Conservation (phyloP, 2,888 invertebrate genomes). For the Octodonta nipae region DNA sequence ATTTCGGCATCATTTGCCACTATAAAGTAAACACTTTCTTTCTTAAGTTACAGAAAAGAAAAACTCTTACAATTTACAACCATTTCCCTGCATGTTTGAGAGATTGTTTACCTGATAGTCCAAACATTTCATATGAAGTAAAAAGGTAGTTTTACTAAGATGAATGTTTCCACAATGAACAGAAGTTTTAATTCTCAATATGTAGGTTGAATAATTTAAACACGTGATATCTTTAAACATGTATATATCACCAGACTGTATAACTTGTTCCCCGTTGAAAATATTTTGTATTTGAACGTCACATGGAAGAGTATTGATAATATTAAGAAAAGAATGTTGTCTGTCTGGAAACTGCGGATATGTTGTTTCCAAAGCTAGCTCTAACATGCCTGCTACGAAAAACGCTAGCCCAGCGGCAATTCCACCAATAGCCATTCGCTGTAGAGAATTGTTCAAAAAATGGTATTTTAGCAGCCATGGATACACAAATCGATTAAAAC, state of each 20-base stretch:
- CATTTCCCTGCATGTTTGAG: too few relatives aligned
- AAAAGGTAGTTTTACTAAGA: slow-evolving; percentile 22
- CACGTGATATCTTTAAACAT: slow-evolving; percentile 29
- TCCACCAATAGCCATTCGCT: slow-evolving; percentile 66
- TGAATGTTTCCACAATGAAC: slow-evolving; percentile 26
- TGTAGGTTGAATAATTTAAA: slow-evolving; percentile 26
- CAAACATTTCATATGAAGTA: slow-evolving; percentile 20
- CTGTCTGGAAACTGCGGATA: slow-evolving; percentile 33
- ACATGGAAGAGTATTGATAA: slow-evolving; percentile 53
- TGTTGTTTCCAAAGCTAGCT: slow-evolving; percentile 40
- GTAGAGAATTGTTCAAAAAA: slow-evolving; percentile 44
- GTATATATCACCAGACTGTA: slow-evolving; percentile 26
- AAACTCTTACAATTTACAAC: too few relatives aligned
- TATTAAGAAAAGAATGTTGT: slow-evolving; percentile 40
- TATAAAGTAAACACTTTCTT: too few relatives aligned
- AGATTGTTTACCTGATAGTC: slow-evolving; percentile 25
- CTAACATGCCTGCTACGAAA: slow-evolving; percentile 40
- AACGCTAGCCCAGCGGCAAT: slow-evolving; percentile 39
- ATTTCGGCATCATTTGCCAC: too few relatives aligned
- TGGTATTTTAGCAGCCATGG: slow-evolving; percentile 38
- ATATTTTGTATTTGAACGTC: slow-evolving; percentile 33
- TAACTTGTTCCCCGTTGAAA: slow-evolving; percentile 21
- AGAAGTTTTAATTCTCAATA: slow-evolving; percentile 28
- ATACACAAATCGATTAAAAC: slow-evolving; percentile 44
- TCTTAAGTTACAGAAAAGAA: too few relatives aligned